Evolutionary conservation across 2,113 vertebrate species (phyloP), one percentile per base, ranked within the genome.

Genomic region (Verasper variegatus): DNA sequence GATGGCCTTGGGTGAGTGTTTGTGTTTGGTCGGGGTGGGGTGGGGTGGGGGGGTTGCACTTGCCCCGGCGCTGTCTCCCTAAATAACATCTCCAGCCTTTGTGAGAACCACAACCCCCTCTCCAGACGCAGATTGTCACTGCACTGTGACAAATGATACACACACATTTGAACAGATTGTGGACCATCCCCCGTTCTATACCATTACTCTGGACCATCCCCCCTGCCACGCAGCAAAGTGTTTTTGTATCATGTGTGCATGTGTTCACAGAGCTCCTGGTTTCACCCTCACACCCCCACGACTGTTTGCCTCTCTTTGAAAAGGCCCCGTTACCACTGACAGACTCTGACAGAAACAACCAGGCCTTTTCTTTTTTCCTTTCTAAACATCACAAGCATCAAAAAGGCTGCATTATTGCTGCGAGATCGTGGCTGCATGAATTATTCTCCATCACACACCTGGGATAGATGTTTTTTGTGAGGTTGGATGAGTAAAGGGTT

Each of bases 31-130:
- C 20, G 12, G 21, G 12, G 21, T 56, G 54, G 21, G 55, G 3
- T 5, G 21, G 21, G 21, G 21, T 56, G 23, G 24, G 57, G 18
- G 27, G n/a, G 26, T 9, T 15, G 45, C 58, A 58, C 76, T 80
- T 27, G 65, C 70, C 65, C 72, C 40, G 7, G 73, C 1, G 47
- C 74, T 81, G 84, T 86, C 86, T 88, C 80, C 78, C 51, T 90
- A 78, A 88, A 92, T 90, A 71, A 81, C 69, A 62, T 80, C 69
- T 62, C 5, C 40, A 31, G 67, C 51, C 60, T 80, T 2, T 52
- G 74, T 49, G 65, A 51, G 68, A 59, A 82, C 74, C 58, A 15
- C 65, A 52, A 65, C 74, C 75, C 81, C 76, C 56, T 55, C 49
- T 1, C 76, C 26, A 18, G 47, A 54, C 62, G 74, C 69, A 77